phyloP scores from a whole-genome alignment of 2,797 vertebrate genomes.

The Tokudaia muenninki region DNA sequence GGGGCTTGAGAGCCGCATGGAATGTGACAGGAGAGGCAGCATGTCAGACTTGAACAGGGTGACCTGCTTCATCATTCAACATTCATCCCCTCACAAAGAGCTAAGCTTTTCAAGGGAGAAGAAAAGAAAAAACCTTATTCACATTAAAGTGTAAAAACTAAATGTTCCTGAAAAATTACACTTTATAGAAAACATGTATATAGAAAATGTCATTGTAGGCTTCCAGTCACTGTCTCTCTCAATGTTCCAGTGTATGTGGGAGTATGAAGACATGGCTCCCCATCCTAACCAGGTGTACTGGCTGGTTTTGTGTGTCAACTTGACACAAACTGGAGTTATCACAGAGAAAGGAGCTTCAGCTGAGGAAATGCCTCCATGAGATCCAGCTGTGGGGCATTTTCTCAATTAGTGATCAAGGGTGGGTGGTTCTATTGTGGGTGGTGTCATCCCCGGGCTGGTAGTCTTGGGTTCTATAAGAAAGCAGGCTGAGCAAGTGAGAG shows the following conservation, averaged over 20 bases:
- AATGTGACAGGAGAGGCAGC: not conserved
- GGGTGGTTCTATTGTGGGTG: too few species aligned
- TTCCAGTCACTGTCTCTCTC: not conserved
- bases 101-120: not conserved
- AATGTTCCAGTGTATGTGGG: not conserved
- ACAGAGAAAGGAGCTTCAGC: too few species aligned
- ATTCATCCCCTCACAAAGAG: not conserved
- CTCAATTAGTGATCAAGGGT: too few species aligned
- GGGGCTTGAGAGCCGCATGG: not conserved
- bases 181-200: slow-evolving; percentile 16
- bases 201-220: not conserved
- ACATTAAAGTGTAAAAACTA: slow-evolving; percentile 38
- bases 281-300: not conserved
- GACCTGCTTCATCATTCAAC: not conserved
- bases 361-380: too few species aligned
- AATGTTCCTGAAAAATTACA: not conserved
- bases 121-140: slow-evolving; percentile 18
- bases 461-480: too few species aligned
- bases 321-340: too few species aligned
- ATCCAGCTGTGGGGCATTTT: too few species aligned
- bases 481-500: too few species aligned
- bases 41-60: not conserved
- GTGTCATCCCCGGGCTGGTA: too few species aligned
- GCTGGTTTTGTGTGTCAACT: too few species aligned
- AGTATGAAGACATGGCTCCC: too few species aligned